These are phyloP conservation scores for Cephalotes varians DNA, from an alignment of 2,888 invertebrate species.

Conservation along the genomic window DNA sequence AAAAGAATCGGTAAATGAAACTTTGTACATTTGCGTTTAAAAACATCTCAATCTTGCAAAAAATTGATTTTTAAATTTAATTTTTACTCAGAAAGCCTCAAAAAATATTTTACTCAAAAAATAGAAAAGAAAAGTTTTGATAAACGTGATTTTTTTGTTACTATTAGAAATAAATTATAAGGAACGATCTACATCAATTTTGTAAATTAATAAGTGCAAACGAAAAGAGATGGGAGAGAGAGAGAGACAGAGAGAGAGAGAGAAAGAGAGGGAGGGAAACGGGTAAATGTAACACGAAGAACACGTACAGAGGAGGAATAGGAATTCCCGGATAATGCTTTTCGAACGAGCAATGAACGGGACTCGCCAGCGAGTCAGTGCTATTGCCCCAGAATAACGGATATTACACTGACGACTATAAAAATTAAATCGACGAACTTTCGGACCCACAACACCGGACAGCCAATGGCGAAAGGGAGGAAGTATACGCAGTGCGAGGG, in stretches of 20 bases:
- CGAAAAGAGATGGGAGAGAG: background rate
- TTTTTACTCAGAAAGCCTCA: background rate
- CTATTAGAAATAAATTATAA: background rate
- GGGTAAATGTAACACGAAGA: conserved; percentile 7
- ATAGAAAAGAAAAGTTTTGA: no score
- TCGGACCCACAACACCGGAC: conserved; percentile 60
- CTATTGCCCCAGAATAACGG: conserved; percentile 61
- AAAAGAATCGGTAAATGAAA: background rate
- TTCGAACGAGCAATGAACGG: conserved; percentile 63
- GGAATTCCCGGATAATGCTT: conserved; percentile 59
- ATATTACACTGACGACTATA: conserved; percentile 72
- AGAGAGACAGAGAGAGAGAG: no score
- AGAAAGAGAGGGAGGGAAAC: background rate
- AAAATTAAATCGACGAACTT: conserved; percentile 77
- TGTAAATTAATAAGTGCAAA: conserved; percentile 26
- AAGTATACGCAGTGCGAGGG: conserved; percentile 58
- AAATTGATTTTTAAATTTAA: background rate
- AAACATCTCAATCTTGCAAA: background rate
- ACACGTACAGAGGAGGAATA: conserved; percentile 22
- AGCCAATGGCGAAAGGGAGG: conserved; percentile 61
- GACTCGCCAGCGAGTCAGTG: conserved; percentile 58
- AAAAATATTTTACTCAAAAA: no score
- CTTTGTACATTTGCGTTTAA: background rate
- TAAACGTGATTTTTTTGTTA: background rate
- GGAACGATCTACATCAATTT: background rate